Conservation (phyloP, 2,797 vertebrate genomes). For the Gorsachius magnificus region DNA sequence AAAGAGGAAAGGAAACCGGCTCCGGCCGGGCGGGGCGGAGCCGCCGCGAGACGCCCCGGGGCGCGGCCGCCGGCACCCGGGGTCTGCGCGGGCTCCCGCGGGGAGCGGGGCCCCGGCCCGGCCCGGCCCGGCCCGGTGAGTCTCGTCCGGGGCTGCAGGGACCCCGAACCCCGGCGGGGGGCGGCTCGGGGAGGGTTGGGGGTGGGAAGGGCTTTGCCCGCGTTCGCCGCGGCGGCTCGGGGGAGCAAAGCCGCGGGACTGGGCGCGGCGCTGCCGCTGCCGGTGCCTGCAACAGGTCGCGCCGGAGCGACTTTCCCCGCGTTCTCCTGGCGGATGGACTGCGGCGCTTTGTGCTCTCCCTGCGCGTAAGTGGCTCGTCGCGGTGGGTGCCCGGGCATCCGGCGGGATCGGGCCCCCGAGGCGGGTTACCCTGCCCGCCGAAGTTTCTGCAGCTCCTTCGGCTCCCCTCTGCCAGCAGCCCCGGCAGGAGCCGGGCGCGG, state of each 20-base stretch:
- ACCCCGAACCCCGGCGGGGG: too few relatives aligned
- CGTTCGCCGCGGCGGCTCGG: not conserved
- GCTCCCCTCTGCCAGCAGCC: not conserved
- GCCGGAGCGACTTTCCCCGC: accelerated
- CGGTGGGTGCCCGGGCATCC: accelerated
- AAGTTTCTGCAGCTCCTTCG: not conserved
- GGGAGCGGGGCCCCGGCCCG: not conserved
- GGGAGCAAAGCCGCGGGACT: not conserved
- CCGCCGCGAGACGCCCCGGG: not conserved
- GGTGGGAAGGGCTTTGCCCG: not conserved
- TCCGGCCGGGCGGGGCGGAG: constrained; percentile 6
- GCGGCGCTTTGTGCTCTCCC: not conserved
- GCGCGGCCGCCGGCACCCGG: not conserved
- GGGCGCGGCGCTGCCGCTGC: not conserved
- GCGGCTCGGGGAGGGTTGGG: not conserved
- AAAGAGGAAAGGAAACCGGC: not conserved
- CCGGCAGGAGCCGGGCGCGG: not conserved
- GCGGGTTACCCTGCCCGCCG: accelerated
- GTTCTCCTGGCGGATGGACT: not conserved
- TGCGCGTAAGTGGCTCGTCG: accelerated
- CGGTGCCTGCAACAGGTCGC: not conserved
- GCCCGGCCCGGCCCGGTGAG: not conserved
- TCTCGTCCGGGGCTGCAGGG: not conserved
- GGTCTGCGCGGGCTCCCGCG: not conserved
- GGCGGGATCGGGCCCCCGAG: not conserved